Conservation (phyloP, 2,888 invertebrate genomes). For the Mamestra brassicae region DNA sequence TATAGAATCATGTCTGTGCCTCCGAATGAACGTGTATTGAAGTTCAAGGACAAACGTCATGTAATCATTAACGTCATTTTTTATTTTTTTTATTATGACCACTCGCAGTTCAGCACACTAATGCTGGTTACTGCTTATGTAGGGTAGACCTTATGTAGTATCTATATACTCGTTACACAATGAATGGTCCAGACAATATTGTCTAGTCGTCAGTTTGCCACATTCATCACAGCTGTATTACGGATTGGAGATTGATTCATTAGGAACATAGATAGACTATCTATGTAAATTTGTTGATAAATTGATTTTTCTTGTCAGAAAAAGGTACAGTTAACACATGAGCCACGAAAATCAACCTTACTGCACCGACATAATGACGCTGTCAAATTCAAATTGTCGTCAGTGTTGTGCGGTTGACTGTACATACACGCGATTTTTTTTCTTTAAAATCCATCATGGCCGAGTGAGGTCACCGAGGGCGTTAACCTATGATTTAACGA, state of each 20-base stretch:
- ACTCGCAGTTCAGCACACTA: too few relatives aligned
- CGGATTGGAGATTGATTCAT: not conserved
- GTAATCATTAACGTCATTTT: too few relatives aligned
- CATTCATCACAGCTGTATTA: not conserved
- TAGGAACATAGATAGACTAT: not conserved
- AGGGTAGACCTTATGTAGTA: too few relatives aligned
- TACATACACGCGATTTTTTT: not conserved
- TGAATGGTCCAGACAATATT: not conserved
- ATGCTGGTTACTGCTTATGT: too few relatives aligned
- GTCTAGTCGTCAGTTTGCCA: not conserved
- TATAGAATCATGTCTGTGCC: constrained; percentile 2
- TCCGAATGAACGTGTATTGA: not conserved
- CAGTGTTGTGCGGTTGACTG: not conserved
- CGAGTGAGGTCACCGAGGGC: not conserved
- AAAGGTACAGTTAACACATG: not conserved
- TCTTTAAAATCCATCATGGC: not conserved
- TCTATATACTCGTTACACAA: not conserved
- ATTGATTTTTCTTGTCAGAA: too few relatives aligned
- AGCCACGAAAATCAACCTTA: not conserved
- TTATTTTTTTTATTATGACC: too few relatives aligned
- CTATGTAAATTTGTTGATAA: too few relatives aligned
- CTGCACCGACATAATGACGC: not conserved
- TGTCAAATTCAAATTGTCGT: not conserved
- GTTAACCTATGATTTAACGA: constrained; percentile 12
- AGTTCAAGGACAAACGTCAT: not conserved